Percentiles rank a stretch among this genome's conserved stretches.
Evolutionary conservation across 2,113 vertebrate species (phyloP).

Genomic region (Microtus richardsoni): DNA sequence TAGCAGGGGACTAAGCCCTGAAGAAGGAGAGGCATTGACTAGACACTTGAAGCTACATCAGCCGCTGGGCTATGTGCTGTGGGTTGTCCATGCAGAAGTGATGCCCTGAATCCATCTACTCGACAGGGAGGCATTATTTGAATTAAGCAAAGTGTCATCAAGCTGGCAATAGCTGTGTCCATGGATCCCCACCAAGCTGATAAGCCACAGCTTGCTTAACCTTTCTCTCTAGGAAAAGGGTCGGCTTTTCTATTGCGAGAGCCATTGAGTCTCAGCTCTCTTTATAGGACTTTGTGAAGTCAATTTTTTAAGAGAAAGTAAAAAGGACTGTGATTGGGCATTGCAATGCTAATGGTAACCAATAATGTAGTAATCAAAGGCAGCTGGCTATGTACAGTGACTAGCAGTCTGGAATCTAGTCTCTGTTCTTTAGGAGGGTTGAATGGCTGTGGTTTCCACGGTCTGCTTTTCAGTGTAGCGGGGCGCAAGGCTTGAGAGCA

Average conservation of each 20-base stretch:
- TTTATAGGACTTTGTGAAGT: not conserved
- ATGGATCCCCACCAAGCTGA: too few species aligned
- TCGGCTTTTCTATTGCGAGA: not conserved
- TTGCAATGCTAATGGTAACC: not conserved
- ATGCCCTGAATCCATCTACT: not conserved
- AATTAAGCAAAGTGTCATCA: not conserved
- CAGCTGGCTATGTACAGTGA: not conserved
- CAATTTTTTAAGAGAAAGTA: not conserved
- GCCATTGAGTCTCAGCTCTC: not conserved
- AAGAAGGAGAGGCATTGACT: not conserved
- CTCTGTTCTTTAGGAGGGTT: not conserved
- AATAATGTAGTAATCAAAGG: not conserved
- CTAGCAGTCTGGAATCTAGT: not conserved
- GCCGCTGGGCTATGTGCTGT: not conserved
- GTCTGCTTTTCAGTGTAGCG: fast-evolving
- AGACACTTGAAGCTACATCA: too few species aligned
- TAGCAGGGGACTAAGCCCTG: not conserved
- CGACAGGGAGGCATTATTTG: not conserved
- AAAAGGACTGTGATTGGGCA: not conserved
- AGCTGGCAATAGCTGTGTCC: not conserved
- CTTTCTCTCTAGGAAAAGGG: not conserved
- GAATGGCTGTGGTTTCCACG: fast-evolving
- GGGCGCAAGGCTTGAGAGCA: not conserved
- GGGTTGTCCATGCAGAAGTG: not conserved
- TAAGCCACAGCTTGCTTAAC: not conserved